A percentile compares a stretch with the other conserved stretches of the same genome.
These are phyloP conservation scores for Phaethon lepturus DNA, from an alignment of 2,113 vertebrate genomes.

Conservation along the genomic window DNA sequence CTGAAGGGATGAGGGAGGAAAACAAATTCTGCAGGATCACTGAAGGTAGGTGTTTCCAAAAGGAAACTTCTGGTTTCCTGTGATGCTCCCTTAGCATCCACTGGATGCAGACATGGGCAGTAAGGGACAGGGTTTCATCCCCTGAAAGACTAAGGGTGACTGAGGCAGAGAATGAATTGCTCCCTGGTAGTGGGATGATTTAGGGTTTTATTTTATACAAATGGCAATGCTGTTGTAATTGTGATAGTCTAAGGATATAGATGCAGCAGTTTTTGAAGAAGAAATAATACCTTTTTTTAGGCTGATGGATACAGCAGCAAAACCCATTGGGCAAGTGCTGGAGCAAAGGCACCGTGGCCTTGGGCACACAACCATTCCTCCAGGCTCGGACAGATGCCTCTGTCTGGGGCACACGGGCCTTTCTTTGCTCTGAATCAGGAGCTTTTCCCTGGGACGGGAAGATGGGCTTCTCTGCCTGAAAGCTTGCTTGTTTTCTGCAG, in stretches of 20 bases:
- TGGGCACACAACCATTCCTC: neutral
- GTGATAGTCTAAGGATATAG: neutral
- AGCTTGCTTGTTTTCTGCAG: neutral
- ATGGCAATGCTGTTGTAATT: neutral
- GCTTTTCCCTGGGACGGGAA: neutral
- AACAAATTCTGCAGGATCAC: neutral
- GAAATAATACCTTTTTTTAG: neutral
- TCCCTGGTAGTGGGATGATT: neutral
- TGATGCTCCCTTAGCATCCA: neutral
- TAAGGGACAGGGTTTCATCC: neutral
- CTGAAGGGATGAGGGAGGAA: neutral
- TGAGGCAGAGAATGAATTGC: neutral
- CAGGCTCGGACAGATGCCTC: fast-evolving
- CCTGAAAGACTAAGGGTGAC: neutral
- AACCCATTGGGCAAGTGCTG: neutral
- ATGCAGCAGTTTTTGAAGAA: neutral
- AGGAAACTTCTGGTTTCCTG: neutral
- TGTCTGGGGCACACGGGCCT: neutral
- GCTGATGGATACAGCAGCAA: neutral
- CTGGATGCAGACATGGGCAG: neutral
- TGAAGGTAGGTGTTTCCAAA: neutral
- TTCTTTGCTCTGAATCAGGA: neutral
- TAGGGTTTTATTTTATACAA: neutral
- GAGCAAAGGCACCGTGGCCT: fast-evolving
- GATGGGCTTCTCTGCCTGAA: neutral